Evolutionary conservation across 2,113 vertebrate species (phyloP).

Genomic region (Macroglossus sobrinus): DNA sequence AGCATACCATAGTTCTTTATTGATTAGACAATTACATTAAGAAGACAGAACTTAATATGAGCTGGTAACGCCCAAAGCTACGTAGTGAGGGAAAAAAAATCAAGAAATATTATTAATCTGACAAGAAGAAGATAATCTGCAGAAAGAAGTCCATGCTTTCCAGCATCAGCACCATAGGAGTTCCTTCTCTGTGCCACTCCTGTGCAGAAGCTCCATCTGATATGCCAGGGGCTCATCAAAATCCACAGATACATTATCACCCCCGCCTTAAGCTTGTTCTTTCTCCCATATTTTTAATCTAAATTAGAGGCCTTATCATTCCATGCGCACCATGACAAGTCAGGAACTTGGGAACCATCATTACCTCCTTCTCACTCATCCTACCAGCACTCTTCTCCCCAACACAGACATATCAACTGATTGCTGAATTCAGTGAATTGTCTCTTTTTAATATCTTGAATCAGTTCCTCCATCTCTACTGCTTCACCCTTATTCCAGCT

Average conservation of each 20-base stretch:
- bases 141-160: not conserved
- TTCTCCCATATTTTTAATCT: not conserved
- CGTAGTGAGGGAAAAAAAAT: conserved; percentile 60
- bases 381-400: accelerated
- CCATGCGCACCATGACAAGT: not conserved
- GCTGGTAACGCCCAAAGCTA: not conserved
- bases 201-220: not conserved
- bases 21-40: conserved; percentile 66
- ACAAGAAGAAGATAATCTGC: accelerated
- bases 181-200: no score
- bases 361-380: not conserved
- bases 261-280: no score
- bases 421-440: not conserved
- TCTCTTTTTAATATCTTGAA: not conserved
- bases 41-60: conserved; percentile 45
- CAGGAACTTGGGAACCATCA: not conserved
- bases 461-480: not conserved
- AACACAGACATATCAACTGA: not conserved
- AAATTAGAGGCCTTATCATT: not conserved
- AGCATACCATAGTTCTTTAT: not conserved
- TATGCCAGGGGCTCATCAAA: not conserved
- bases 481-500: not conserved
- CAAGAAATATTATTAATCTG: not conserved
- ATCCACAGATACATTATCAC: not conserved
- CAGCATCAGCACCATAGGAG: no score